phyloP scores from a whole-genome alignment of 2,888 invertebrate species.

The Pherbina coryleti region DNA sequence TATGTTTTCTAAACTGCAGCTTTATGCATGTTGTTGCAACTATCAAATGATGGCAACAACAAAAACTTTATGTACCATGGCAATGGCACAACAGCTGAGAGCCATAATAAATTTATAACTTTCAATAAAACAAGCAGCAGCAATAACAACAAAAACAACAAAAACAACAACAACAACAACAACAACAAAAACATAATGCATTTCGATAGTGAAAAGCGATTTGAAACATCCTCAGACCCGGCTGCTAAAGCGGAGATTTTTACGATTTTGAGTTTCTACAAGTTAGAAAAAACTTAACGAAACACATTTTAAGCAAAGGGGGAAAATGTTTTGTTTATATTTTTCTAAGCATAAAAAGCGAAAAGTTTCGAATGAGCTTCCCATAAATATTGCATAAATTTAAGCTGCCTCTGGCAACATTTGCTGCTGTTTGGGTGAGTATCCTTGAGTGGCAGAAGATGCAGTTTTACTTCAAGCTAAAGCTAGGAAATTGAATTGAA shows the following conservation, averaged over 20 bases:
- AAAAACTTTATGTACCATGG: background rate
- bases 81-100: conserved; percentile 28
- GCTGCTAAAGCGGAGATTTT: conserved; percentile 3
- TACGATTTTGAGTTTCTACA: background rate
- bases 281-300: background rate
- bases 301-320: background rate
- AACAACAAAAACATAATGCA: background rate
- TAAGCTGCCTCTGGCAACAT: background rate
- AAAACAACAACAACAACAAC: background rate
- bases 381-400: conserved; percentile 37
- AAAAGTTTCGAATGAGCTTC: conserved; percentile 29
- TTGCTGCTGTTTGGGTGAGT: conserved; percentile 1
- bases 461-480: background rate
- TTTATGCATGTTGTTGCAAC: background rate
- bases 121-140: conserved; percentile 11
- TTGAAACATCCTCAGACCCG: background rate
- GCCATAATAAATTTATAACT: conserved; percentile 31
- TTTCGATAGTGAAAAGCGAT: background rate
- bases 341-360: conserved; percentile 23
- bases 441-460: conserved; percentile 2
- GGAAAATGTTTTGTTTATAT: conserved; percentile 33
- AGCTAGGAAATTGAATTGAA: background rate
- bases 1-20: background rate
- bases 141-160: background rate
- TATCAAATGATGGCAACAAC: background rate